Base-by-base conservation (phyloP, 2,888 invertebrate species). In the Brachyptera risi region DNA sequence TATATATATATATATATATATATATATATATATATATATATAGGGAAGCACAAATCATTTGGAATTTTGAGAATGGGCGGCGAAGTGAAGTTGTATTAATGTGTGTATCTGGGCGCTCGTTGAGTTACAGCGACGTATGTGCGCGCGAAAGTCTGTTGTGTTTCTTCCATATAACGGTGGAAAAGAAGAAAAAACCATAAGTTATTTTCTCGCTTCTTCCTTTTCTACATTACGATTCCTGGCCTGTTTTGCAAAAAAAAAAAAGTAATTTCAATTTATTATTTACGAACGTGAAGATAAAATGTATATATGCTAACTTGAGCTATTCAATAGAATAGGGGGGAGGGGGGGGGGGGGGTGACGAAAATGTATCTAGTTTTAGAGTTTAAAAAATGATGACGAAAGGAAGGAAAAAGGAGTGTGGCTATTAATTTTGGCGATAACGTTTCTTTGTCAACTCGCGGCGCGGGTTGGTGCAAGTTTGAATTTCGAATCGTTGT, bases 201-300 rank as follows among this genome's bases (percentile, higher is more conserved):
- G 59, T 63, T 61, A 62, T 64, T 40, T 56, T 59, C 60, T 60
- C 60, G 40, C 54, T 56, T 57, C 56, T 62, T 47, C 63, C 54
- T 61, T 57, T 56, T 59, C 59, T 47, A 50, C 51, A 59, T 59
- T 60, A 64, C 56, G 62, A 65, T 67, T 67, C 63, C 62, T 58
- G 60, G 63, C n/a, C 67, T 65, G 70, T 71, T 73, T 70, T n/a
- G n/a, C n/a, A n/a, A 71, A n/a, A n/a, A n/a, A n/a, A 64, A 69
- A 67, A 69, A 67, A 69, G 71, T 72, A 73, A 73, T 73, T 73
- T 72, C 72, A 73, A 73, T 74, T 73, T 73, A 73, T 73, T 73
- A 74, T 74, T 74, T 74, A 74, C 74, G 73, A 72, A 70, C 69
- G 61, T 69, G 64, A 68, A 72, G 74, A 74, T 74, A 74, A 74